These are phyloP conservation scores for Pantelozetes paolii DNA, from an alignment of 2,888 invertebrate genomes.

Conservation along the genomic window DNA sequence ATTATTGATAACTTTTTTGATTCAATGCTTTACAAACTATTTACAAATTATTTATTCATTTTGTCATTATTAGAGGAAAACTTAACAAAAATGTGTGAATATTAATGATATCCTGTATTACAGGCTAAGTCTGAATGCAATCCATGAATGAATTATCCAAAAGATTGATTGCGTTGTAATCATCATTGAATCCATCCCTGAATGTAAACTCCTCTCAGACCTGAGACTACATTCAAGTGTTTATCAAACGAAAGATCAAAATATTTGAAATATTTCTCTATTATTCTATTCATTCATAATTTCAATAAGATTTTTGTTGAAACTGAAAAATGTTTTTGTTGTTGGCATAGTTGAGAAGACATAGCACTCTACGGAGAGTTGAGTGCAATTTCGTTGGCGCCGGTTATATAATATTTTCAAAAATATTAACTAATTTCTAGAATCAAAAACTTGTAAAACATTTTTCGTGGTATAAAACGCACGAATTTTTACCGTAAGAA, in stretches of 20 bases:
- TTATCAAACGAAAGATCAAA: background rate
- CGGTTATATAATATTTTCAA: background rate
- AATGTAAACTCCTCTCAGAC: background rate
- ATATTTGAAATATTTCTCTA: background rate
- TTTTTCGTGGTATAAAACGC: constrained; percentile 6
- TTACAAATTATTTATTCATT: no score
- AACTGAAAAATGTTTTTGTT: background rate
- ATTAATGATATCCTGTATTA: no score
- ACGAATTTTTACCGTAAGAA: constrained; percentile 3
- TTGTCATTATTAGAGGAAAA: no score
- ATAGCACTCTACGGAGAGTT: background rate
- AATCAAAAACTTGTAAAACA: background rate
- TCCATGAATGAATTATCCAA: no score
- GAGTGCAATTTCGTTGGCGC: background rate
- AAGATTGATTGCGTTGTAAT: background rate
- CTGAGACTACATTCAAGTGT: background rate
- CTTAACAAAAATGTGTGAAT: no score
- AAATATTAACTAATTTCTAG: background rate
- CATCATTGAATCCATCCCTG: background rate
- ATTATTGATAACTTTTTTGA: no score
- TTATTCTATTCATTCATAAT: constrained; percentile 4
- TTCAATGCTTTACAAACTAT: no score
- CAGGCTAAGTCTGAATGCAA: no score
- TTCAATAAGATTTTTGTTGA: background rate
- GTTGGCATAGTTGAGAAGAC: background rate